A percentile compares a stretch with the other conserved stretches of the same genome.
Conservation (phyloP, 2,797 vertebrate genomes). For the Sarcophilus harrisii region DNA sequence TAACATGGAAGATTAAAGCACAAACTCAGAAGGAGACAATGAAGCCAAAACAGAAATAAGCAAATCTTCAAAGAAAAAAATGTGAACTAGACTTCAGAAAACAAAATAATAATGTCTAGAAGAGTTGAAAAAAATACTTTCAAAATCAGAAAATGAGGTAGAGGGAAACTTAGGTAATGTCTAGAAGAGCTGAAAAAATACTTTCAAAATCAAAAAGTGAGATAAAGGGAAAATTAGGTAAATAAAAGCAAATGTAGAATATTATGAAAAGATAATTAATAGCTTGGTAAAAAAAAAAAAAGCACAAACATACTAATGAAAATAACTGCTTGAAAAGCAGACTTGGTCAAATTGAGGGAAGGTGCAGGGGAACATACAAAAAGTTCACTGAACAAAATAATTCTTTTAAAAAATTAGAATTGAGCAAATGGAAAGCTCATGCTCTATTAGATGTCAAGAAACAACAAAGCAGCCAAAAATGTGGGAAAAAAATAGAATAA, state of each 20-base stretch:
- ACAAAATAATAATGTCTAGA: not conserved
- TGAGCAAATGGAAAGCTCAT: not conserved
- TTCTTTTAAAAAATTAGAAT: not conserved
- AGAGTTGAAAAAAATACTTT: not conserved
- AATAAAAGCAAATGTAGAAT: not conserved
- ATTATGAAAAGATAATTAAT: not conserved
- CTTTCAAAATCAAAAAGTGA: not conserved
- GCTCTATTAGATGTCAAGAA: not conserved
- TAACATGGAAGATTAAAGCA: not conserved
- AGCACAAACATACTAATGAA: not conserved
- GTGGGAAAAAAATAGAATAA: not conserved
- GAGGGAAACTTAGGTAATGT: not conserved
- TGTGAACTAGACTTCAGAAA: not conserved
- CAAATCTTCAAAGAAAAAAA: not conserved
- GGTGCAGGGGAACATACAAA: not conserved
- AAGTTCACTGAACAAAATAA: not conserved
- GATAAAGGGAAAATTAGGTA: not conserved
- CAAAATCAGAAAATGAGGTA: not conserved
- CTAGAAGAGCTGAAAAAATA: not conserved
- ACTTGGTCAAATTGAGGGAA: not conserved
- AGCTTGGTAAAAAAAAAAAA: not conserved
- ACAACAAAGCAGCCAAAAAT: not conserved
- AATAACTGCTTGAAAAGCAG: not conserved
- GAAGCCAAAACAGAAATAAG: not conserved
- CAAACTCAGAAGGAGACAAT: not conserved